Conservation (phyloP, 2,888 invertebrate genomes). For the Blomia tropicalis region DNA sequence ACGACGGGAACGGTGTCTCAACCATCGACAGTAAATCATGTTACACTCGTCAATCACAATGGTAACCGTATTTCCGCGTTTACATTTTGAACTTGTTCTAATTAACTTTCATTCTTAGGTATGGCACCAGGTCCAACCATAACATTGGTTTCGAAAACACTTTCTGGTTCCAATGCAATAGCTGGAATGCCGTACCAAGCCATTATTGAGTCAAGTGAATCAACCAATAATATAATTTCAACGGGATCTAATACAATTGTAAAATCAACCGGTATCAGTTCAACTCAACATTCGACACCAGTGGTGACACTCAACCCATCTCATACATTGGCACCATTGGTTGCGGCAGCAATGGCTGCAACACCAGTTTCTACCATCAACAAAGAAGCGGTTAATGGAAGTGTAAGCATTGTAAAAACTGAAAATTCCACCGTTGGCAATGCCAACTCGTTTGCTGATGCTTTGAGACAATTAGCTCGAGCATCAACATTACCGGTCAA, state of each 20-base stretch:
- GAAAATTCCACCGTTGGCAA: background rate
- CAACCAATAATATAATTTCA: background rate
- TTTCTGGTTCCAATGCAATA: background rate
- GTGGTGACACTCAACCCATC: constrained; percentile 5
- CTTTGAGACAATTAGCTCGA: background rate
- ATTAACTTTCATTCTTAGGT: background rate
- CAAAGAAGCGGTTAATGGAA: background rate
- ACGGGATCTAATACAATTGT: background rate
- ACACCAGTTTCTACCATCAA: constrained; percentile 7
- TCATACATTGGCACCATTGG: constrained; percentile 12
- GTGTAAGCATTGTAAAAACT: background rate
- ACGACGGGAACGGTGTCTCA: background rate
- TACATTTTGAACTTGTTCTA: too few relatives aligned
- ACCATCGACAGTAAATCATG: background rate
- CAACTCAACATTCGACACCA: background rate
- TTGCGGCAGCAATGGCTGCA: constrained; percentile 17
- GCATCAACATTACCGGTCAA: background rate
- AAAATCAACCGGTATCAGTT: background rate
- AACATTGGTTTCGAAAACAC: background rate
- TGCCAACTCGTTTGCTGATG: background rate
- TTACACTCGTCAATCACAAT: constrained; percentile 10
- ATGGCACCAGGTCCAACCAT: background rate
- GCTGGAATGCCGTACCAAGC: background rate
- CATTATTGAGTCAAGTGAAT: background rate
- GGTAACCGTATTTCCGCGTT: too few relatives aligned